Evolutionary conservation across 2,797 vertebrate genomes (phyloP).

Genomic region (Mycteria americana): DNA sequence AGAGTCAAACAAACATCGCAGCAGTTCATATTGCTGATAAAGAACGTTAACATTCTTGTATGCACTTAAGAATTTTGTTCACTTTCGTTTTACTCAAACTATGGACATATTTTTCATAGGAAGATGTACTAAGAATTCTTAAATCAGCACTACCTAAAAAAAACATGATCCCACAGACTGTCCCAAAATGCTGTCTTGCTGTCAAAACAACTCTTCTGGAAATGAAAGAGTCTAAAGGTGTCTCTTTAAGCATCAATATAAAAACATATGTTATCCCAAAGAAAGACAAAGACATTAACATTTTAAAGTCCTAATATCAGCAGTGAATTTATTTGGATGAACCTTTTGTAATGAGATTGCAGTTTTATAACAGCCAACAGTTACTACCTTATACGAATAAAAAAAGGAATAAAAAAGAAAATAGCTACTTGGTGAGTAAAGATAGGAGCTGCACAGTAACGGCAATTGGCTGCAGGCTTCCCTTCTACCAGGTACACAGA

Average conservation of each 20-base stretch:
- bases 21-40: not conserved
- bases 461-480: constrained; percentile 18
- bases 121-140: not conserved
- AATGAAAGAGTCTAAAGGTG: not conserved
- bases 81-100: not conserved
- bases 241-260: not conserved
- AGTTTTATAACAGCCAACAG: not conserved
- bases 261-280: not conserved
- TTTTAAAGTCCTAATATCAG: not conserved
- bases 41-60: not conserved
- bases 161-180: not conserved
- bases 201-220: not conserved
- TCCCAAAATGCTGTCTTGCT: not conserved
- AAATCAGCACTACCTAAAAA: not conserved
- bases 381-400: not conserved
- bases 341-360: not conserved
- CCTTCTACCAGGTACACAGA: not conserved
- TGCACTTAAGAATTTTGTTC: not conserved
- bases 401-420: constrained; percentile 18
- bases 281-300: not conserved
- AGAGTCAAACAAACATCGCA: not conserved
- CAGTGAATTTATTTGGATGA: constrained; percentile 3
- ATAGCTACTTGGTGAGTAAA: not conserved
- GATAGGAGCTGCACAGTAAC: not conserved
- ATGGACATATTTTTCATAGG: not conserved